Conservation (phyloP, 2,113 vertebrate species). For the Guaruba guarouba region DNA sequence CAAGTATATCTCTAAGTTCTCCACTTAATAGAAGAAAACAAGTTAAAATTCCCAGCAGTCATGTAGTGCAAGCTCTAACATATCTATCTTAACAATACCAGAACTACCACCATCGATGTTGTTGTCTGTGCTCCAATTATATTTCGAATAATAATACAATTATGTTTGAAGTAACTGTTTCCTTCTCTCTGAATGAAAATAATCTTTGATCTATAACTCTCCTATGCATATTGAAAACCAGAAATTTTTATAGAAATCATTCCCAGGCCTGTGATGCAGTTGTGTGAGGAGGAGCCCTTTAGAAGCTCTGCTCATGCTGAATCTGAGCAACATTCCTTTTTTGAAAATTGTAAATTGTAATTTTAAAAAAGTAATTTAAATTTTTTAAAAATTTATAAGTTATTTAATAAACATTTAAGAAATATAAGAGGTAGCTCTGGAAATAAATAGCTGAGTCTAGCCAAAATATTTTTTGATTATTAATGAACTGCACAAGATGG, state of each 20-base stretch:
- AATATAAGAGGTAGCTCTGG: not conserved
- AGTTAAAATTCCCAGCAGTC: not conserved
- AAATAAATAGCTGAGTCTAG: not conserved
- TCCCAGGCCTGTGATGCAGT: not conserved
- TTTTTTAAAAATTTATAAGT: not conserved
- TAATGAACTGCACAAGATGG: not conserved
- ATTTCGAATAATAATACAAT: not conserved
- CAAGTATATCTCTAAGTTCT: not conserved
- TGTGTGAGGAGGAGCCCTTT: not conserved
- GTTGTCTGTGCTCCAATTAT: not conserved
- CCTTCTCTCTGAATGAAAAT: not conserved
- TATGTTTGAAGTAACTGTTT: not conserved
- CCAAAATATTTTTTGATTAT: not conserved
- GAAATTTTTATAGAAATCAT: not conserved
- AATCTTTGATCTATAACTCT: not conserved
- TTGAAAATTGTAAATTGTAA: not conserved
- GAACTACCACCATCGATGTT: rapidly evolving
- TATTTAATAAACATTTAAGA: not conserved
- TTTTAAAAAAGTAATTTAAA: not conserved
- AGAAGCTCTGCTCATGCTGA: not conserved
- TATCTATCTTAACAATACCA: not conserved
- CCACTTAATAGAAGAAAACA: not conserved
- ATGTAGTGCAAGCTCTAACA: not conserved
- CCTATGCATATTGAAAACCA: not conserved
- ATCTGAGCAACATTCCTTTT: rapidly evolving